Evolutionary conservation across 2,888 invertebrate species (phyloP).

Genomic region (Stictocephala bisonia): DNA sequence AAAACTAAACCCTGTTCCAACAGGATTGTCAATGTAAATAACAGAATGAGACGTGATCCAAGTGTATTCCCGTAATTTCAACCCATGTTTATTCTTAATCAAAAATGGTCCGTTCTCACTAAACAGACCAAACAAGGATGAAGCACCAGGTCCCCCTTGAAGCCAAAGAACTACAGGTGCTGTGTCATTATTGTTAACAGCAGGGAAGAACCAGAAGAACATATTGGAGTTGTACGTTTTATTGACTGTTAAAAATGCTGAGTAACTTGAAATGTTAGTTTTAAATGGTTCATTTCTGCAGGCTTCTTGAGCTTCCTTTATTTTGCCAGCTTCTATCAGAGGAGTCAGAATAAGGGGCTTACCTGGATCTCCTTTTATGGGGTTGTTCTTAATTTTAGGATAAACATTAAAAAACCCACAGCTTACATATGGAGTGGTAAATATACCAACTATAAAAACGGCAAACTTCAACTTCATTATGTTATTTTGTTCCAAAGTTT

Average conservation of each 20-base stretch:
- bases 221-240: constrained; percentile 66
- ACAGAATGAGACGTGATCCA: constrained; percentile 85
- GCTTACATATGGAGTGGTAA: too few relatives aligned
- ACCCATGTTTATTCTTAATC: constrained; percentile 60
- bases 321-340: constrained; percentile 68
- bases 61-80: constrained; percentile 78
- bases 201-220: constrained; percentile 69
- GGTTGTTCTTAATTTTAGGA: constrained; percentile 19
- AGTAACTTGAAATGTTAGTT: constrained; percentile 68
- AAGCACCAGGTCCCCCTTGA: constrained; percentile 87
- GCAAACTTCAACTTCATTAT: too few relatives aligned
- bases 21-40: constrained; percentile 93
- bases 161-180: constrained; percentile 82
- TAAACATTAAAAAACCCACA: constrained; percentile 22
- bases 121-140: constrained; percentile 83
- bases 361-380: constrained; percentile 63
- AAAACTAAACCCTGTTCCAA: constrained; percentile 93
- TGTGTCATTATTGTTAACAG: constrained; percentile 64
- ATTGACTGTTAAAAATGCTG: constrained; percentile 74
- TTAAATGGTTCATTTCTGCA: constrained; percentile 53
- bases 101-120: constrained; percentile 84
- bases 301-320: constrained; percentile 64
- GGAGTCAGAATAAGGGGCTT: constrained; percentile 82
- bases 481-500: too few relatives aligned
- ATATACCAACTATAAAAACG: too few relatives aligned